Evolutionary conservation across 2,888 invertebrate genomes (phyloP), one percentile per base, ranked within the genome.

Genomic region (Cantharis rustica): DNA sequence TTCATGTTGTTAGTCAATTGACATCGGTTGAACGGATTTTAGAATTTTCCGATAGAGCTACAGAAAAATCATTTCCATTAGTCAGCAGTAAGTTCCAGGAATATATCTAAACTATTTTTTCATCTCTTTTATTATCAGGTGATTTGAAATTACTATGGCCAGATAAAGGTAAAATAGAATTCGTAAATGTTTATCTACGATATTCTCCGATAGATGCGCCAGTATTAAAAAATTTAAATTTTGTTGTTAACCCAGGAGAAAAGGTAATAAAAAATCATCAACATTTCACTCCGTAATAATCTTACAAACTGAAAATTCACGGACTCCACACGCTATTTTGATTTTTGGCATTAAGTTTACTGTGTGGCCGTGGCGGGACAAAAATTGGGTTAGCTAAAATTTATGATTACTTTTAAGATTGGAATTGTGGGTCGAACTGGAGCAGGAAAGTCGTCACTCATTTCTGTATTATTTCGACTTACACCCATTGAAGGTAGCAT

Each of bases 381-480:
- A 23, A 26, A 10, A 26, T 27, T 27, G 10, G 10, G 26, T 10
- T 10, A 10, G 2, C 3, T 10, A 27, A 27, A 11, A 27, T 27
- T 11, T 27, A 0, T 1, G 10, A 27, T 27, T 27, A 10, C 10
- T 0, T 27, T 27, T 27, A 10, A 27, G 26, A 90, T 95, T 68
- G 96, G 95, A 61, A 94, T 96, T 77, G 95, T 95, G 1, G 96
- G 96, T 0, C 91, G 96, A 72, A 96, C 96, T 0, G 96, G 96
- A 1, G 96, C 96, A 7, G 96, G 96, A 26, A 96, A 96, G 86
- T 94, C 95, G 0, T 95, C 95, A 0, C 88, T 95, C 16, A 94
- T 96, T 80, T 92, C 95, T 5, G 94, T 96, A 0, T 88, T 98
- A 20, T 97, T 97, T 88, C 91, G 96, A 5, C 87, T 97, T 80